Evolutionary conservation across 2,113 vertebrate species (phyloP).

Genomic region (Apus apus): DNA sequence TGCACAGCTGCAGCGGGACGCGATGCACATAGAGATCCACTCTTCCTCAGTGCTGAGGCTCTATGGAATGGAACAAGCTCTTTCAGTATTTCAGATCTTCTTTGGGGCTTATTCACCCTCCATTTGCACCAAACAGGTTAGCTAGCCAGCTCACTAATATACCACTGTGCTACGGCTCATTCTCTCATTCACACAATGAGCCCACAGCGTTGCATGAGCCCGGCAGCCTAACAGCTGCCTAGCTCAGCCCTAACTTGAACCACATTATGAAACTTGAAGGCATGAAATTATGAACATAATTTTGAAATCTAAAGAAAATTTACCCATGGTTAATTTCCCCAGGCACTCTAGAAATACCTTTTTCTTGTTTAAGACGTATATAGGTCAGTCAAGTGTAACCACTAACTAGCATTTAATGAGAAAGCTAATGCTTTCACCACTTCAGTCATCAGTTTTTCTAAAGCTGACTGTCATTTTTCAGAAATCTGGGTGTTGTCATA

Average conservation of each 20-base stretch:
- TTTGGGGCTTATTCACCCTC: not conserved
- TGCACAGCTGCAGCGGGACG: not conserved
- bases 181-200: not conserved
- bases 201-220: not conserved
- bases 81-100: not conserved
- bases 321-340: not conserved
- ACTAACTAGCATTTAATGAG: constrained; percentile 32
- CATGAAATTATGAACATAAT: not conserved
- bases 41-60: not conserved
- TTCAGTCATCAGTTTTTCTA: constrained; percentile 37
- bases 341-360: constrained; percentile 22
- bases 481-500: not conserved
- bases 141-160: not conserved
- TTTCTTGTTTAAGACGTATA: constrained; percentile 4
- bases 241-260: not conserved
- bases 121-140: not conserved
- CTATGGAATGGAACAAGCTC: not conserved
- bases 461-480: constrained; percentile 2
- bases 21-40: not conserved
- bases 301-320: constrained; percentile 25
- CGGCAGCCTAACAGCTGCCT: not conserved
- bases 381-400: constrained; percentile 34
- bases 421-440: constrained; percentile 19
- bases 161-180: accelerated
- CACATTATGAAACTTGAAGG: not conserved